Base-by-base conservation (phyloP, 2,888 invertebrate species). In the Heliothis peltigera region DNA sequence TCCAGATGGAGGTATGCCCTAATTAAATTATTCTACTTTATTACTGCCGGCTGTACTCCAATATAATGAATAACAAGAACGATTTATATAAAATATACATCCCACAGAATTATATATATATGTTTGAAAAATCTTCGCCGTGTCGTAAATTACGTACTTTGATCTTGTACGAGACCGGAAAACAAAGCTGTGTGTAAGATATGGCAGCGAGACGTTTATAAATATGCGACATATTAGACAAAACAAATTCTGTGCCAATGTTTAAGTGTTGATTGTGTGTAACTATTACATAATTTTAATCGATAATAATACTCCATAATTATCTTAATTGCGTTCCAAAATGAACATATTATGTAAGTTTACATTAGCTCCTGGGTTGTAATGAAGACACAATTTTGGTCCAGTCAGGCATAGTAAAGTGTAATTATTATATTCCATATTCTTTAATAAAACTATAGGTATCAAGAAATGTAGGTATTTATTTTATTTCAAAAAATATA, bases 91-190 rank as follows among this genome's bases (percentile, higher is more conserved):
- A 58, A 67, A 79, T 82, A 77, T 81, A 61, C 57, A 54, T 75
- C 62, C 64, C 56, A 69, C 28, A 48, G 49, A 76, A 74, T 63
- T 54, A 61, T n/a, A n/a, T n/a, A n/a, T n/a, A n/a, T n/a, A n/a
- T 65, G 48, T 72, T 21, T 32, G 55, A 78, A 68, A 78, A 61
- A 63, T 64, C 54, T 19, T 51, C 28, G 49, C 39, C 17, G 54
- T 72, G 61, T 63, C 80, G 57, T 79, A 80, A 75, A 80, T 80
- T 66, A 80, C 61, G 48, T 15, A 78, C 79, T 80, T 80, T 79
- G 80, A 79, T 79, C 64, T 79, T 57, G 35, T 48, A 64, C 53
- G 53, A 59, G 42, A 75, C 70, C 70, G 80, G 75, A 79, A 80
- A 62, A 79, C 73, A 73, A 78, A 78, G 75, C 60, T 7, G 21